Conservation (phyloP, 2,113 vertebrate species). For the Neodontobutis hainanensis region DNA sequence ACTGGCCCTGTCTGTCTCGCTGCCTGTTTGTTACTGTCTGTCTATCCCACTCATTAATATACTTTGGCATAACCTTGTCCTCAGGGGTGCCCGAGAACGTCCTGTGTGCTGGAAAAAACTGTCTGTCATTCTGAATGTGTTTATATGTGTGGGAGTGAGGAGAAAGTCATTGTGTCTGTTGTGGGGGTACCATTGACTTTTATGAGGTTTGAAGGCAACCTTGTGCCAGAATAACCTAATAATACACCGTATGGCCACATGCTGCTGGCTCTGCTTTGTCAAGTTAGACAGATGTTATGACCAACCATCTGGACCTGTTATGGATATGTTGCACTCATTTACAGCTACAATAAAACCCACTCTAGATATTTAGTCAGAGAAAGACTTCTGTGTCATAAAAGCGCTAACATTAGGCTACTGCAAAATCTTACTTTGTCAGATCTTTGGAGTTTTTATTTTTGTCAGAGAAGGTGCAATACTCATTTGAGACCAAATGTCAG, state of each 20-base stretch:
- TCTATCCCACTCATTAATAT: constrained; percentile 51
- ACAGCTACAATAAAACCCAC: constrained; percentile 6
- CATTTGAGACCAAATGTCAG: constrained; percentile 47
- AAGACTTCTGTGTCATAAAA: constrained; percentile 32
- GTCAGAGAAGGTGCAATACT: constrained; percentile 40
- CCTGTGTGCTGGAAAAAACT: neutral
- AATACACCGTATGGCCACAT: constrained; percentile 54
- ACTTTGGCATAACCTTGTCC: constrained; percentile 34
- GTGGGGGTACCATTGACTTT: constrained; percentile 31
- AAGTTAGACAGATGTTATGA: constrained; percentile 59
- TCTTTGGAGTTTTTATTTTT: constrained; percentile 35
- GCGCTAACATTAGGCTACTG: constrained; percentile 26
- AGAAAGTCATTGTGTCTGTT: constrained; percentile 23
- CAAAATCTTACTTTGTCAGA: constrained; percentile 21
- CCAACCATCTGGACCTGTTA: constrained; percentile 55
- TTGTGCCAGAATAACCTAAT: constrained; percentile 56
- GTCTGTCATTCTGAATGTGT: constrained; percentile 21
- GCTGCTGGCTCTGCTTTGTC: constrained; percentile 58
- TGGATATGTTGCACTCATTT: constrained; percentile 48
- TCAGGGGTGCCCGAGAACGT: constrained; percentile 25
- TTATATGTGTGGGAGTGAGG: neutral
- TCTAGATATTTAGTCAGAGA: neutral
- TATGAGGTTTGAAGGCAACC: constrained; percentile 43
- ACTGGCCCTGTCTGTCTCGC: constrained; percentile 57
- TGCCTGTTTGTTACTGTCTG: constrained; percentile 44